Conservation (phyloP, 2,888 invertebrate genomes). For the Schrankia costaestrigalis region DNA sequence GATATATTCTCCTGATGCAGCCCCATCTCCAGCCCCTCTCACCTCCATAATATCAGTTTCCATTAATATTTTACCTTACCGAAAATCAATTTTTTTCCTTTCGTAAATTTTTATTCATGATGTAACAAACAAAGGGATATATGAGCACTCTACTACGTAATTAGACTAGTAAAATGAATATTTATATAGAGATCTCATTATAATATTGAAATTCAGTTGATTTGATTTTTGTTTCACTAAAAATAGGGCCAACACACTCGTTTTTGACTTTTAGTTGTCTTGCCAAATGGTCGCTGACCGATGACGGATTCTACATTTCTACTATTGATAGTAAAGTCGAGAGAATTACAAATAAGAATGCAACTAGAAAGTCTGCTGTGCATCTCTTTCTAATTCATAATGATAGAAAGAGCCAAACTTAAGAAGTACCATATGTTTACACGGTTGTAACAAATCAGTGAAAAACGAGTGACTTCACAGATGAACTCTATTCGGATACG, state of each 20-base stretch:
- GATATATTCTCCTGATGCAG: slow-evolving; percentile 63
- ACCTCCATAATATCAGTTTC: slow-evolving; percentile 60
- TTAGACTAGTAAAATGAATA: slow-evolving; percentile 23
- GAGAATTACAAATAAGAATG: too few relatives aligned
- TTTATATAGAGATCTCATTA: slow-evolving; percentile 33
- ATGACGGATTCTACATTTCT: slow-evolving; percentile 15
- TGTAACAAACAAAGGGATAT: slow-evolving; percentile 37
- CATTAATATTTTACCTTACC: slow-evolving; percentile 37
- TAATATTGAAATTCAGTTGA: slow-evolving; percentile 26
- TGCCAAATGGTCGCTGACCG: slow-evolving; percentile 49
- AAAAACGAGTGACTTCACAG: slow-evolving; percentile 7
- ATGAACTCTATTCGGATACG: too few relatives aligned
- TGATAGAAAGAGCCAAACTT: too few relatives aligned
- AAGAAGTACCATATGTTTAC: too few relatives aligned
- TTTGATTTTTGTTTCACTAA: slow-evolving; percentile 36
- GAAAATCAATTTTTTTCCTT: slow-evolving; percentile 30
- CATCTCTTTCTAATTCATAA: too few relatives aligned
- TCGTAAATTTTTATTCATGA: slow-evolving; percentile 49
- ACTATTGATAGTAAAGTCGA: too few relatives aligned
- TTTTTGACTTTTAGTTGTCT: slow-evolving; percentile 52
- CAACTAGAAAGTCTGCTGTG: too few relatives aligned
- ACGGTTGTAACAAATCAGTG: too few relatives aligned
- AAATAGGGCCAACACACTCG: slow-evolving; percentile 60
- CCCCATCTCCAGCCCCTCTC: slow-evolving; percentile 72
- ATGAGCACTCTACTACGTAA: slow-evolving; percentile 23